Evolutionary conservation across 2,888 invertebrate genomes (phyloP).

Genomic region (Aethes cnicana): DNA sequence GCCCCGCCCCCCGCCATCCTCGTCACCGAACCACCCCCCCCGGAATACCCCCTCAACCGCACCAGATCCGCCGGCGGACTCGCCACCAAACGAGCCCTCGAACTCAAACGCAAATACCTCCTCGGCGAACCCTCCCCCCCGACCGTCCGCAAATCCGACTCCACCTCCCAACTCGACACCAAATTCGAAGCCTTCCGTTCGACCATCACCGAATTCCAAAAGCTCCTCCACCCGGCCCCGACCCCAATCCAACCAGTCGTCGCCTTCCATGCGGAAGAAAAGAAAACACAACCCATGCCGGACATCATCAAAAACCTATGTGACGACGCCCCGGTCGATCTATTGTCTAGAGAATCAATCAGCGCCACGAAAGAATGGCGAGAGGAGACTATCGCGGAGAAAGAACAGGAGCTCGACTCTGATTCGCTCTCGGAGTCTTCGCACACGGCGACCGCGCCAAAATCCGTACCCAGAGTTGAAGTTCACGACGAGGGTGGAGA

Average conservation of each 20-base stretch:
- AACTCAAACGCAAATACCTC: constrained; percentile 92
- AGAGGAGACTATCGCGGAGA: constrained; percentile 75
- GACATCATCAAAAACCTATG: constrained; percentile 79
- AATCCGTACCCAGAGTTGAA: constrained; percentile 86
- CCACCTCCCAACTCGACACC: constrained; percentile 91
- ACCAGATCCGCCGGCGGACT: constrained; percentile 94
- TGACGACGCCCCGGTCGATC: constrained; percentile 64
- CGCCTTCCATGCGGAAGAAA: constrained; percentile 60
- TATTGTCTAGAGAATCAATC: constrained; percentile 60
- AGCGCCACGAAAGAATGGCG: constrained; percentile 57
- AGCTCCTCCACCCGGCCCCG: constrained; percentile 89
- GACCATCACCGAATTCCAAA: constrained; percentile 94
- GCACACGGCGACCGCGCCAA: constrained; percentile 63
- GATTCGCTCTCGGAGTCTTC: constrained; percentile 81
- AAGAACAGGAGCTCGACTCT: constrained; percentile 75
- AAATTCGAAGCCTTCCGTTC: constrained; percentile 92
- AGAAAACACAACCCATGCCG: constrained; percentile 83
- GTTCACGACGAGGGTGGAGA: constrained; percentile 88
- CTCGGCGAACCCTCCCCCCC: constrained; percentile 87
- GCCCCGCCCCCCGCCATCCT: constrained; percentile 88
- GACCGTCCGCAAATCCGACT: constrained; percentile 90
- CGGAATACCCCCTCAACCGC: constrained; percentile 89
- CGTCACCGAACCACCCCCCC: constrained; percentile 86
- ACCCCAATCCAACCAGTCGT: constrained; percentile 45
- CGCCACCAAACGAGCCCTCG: constrained; percentile 92